phyloP scores from a whole-genome alignment of 2,113 vertebrate genomes.

The Prionailurus viverrinus region DNA sequence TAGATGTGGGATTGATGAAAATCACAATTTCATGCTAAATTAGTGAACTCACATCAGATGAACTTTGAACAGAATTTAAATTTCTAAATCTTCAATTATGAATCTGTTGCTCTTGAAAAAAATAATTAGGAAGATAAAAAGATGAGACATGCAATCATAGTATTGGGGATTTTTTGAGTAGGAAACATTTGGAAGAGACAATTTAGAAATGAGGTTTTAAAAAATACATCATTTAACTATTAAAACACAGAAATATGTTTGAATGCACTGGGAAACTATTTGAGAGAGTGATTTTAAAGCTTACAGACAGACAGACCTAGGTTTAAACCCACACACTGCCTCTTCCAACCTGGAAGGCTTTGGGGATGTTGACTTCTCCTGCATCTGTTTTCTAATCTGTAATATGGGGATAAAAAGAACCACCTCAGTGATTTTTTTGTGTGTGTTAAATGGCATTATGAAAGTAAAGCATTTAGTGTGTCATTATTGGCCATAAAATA shows the following conservation, averaged over 20 bases:
- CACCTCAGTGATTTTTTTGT: neutral
- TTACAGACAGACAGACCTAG: neutral
- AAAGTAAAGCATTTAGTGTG: neutral
- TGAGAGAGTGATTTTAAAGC: neutral
- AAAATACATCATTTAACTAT: neutral
- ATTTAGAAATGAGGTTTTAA: neutral
- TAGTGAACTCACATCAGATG: neutral
- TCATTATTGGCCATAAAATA: neutral
- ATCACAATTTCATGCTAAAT: neutral
- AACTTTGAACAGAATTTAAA: neutral
- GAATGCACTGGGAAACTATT: neutral
- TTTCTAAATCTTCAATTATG: constrained; percentile 24
- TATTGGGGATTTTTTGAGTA: neutral
- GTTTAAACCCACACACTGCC: neutral
- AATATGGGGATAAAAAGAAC: neutral
- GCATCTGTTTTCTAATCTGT: neutral
- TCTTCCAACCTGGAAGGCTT: neutral
- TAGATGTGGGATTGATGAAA: neutral
- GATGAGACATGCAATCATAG: neutral
- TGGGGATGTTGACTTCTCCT: neutral
- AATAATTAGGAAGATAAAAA: constrained; percentile 6
- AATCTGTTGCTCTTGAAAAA: neutral
- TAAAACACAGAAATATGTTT: neutral
- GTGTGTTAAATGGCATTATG: neutral
- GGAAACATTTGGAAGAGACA: neutral